Conservation (phyloP, 2,888 invertebrate species). For the Lithophane socia region DNA sequence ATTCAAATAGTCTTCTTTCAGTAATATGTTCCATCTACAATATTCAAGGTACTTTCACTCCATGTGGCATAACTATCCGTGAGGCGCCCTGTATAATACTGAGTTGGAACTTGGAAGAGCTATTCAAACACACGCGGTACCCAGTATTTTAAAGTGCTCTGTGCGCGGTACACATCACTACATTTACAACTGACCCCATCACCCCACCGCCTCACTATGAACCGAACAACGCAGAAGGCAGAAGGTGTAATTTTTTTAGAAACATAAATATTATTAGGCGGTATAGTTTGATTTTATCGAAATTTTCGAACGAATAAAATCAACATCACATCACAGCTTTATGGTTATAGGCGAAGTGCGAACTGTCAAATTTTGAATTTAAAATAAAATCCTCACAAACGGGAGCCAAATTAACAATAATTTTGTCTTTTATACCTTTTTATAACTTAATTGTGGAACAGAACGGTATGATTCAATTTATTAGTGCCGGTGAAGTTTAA, state of each 20-base stretch:
- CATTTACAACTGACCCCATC: background rate
- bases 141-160: too few species aligned
- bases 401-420: constrained; percentile 28
- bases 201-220: background rate
- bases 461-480: constrained; percentile 18
- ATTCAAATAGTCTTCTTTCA: too few species aligned
- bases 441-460: constrained; percentile 11
- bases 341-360: background rate
- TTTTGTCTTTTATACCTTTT: background rate
- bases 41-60: too few species aligned
- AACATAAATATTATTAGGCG: background rate
- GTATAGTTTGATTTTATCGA: background rate
- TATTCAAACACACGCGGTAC: background rate
- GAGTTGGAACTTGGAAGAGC: too few species aligned
- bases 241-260: background rate
- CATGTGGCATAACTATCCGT: too few species aligned
- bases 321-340: background rate
- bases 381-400: constrained; percentile 43
- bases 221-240: background rate
- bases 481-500: constrained; percentile 5
- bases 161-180: background rate
- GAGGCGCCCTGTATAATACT: too few species aligned
- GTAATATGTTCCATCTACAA: too few species aligned
- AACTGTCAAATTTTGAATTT: constrained; percentile 66
- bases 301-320: constrained; percentile 13